Percentiles rank a stretch among this genome's conserved stretches.
Conservation (phyloP, 2,797 vertebrate genomes). For the Champsocephalus esox region DNA sequence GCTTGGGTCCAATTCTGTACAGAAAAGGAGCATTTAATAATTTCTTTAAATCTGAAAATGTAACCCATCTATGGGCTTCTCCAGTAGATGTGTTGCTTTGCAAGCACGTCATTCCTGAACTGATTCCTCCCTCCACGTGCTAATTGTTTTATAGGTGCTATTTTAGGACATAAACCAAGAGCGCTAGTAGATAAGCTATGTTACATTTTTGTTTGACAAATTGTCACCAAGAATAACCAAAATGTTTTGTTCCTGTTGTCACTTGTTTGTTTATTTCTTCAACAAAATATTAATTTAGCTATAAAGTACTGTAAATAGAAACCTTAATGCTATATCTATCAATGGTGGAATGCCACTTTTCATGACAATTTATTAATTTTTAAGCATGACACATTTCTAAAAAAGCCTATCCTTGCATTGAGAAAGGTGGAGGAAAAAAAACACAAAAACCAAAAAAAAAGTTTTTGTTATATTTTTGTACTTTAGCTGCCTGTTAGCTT, state of each 20-base stretch:
- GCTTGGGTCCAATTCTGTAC: slow-evolving; percentile 99
- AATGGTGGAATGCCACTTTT: slow-evolving; percentile 94
- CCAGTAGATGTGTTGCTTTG: slow-evolving; percentile 89
- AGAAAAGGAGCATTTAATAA: slow-evolving; percentile 95
- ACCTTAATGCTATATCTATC: slow-evolving; percentile 83
- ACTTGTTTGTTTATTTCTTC: slow-evolving; percentile 90
- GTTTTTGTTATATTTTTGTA: slow-evolving; percentile 96
- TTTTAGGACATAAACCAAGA: slow-evolving; percentile 61
- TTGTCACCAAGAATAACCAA: slow-evolving; percentile 93
- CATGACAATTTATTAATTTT: slow-evolving; percentile 88
- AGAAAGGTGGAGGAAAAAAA: slow-evolving; percentile 68
- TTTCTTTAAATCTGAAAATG: slow-evolving; percentile 79
- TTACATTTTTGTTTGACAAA: slow-evolving; percentile 89
- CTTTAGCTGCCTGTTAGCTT: slow-evolving; percentile 83
- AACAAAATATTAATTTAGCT: slow-evolving; percentile 86
- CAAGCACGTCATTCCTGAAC: slow-evolving; percentile 83
- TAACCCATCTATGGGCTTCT: slow-evolving; percentile 89
- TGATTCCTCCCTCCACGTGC: slow-evolving; percentile 76
- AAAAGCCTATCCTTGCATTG: slow-evolving; percentile 83
- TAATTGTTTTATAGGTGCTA: slow-evolving; percentile 69
- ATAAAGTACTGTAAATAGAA: slow-evolving; percentile 81
- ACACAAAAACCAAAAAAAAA: slow-evolving; percentile 63
- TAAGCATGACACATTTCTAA: slow-evolving; percentile 94
- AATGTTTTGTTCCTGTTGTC: slow-evolving; percentile 86
- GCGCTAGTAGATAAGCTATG: slow-evolving; percentile 84